Evolutionary conservation across 2,888 invertebrate species (phyloP).

Genomic region (Pollenia angustigena): DNA sequence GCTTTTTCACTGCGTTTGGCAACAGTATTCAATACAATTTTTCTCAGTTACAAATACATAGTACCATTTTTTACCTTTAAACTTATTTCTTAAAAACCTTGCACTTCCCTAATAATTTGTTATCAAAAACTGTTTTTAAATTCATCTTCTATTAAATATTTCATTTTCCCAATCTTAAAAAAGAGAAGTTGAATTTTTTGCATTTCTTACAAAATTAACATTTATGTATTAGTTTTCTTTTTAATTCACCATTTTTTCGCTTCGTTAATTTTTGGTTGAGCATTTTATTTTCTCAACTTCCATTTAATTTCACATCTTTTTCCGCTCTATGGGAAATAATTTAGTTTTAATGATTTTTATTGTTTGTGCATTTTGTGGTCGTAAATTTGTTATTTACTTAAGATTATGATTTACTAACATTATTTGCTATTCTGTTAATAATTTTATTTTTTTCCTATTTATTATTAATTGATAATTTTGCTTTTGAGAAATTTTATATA

Average conservation of each 20-base stretch:
- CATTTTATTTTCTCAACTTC: not conserved
- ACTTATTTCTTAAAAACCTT: no score
- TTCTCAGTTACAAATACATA: no score
- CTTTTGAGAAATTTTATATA: not conserved
- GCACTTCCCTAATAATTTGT: no score
- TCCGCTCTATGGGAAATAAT: conserved; percentile 32
- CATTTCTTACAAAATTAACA: not conserved
- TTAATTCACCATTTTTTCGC: conserved; percentile 41
- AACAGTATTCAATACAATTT: no score
- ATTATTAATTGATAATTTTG: not conserved
- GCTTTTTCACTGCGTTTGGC: no score
- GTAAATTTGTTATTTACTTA: not conserved
- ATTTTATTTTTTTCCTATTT: not conserved
- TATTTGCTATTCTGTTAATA: not conserved
- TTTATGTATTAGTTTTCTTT: not conserved
- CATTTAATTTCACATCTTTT: not conserved
- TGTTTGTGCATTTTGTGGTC: not conserved
- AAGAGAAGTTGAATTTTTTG: not conserved
- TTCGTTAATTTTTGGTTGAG: conserved; percentile 47
- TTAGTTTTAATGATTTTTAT: not conserved
- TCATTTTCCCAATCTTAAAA: not conserved
- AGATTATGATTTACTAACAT: not conserved
- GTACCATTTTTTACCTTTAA: no score
- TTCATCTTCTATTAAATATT: conserved; percentile 6
- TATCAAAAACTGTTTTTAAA: not conserved